Evolutionary conservation across 2,888 invertebrate genomes (phyloP).

Genomic region (Achlya flavicornis): DNA sequence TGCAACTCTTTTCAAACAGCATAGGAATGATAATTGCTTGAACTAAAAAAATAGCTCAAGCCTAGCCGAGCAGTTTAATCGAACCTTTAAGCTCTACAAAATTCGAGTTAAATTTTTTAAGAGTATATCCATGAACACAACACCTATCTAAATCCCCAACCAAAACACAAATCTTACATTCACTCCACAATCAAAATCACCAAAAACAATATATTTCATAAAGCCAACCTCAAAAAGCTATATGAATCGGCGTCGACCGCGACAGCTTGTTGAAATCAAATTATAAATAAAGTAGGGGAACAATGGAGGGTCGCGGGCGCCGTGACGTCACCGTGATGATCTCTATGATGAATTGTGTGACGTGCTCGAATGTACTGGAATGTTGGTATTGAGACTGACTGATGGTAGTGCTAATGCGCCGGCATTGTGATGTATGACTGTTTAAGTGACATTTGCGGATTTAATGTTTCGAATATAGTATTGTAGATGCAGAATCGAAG

Average conservation of each 20-base stretch:
- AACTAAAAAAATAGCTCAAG: too few species aligned
- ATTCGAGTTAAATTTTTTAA: too few species aligned
- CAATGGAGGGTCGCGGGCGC: conserved; percentile 25
- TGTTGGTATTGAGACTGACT: conserved; percentile 14
- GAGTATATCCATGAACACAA: too few species aligned
- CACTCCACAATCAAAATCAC: not conserved
- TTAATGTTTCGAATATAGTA: not conserved
- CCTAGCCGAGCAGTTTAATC: too few species aligned
- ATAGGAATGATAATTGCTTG: too few species aligned
- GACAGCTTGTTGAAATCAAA: conserved; percentile 73
- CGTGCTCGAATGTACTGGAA: conserved; percentile 28
- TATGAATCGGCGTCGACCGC: conserved; percentile 34
- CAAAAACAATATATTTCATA: conserved; percentile 16
- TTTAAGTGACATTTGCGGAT: not conserved
- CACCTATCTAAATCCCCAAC: too few species aligned
- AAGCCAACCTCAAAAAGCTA: conserved; percentile 37
- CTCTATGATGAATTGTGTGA: conserved; percentile 26
- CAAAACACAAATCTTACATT: not conserved
- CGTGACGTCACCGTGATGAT: conserved; percentile 36
- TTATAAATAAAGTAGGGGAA: conserved; percentile 57
- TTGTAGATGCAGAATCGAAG: not conserved
- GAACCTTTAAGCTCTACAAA: too few species aligned
- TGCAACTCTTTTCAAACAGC: too few species aligned
- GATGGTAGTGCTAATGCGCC: conserved; percentile 12
- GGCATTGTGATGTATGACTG: conserved; percentile 7